Evolutionary conservation across 2,113 vertebrate species (phyloP).

Genomic region (Bagarius yarrelli): DNA sequence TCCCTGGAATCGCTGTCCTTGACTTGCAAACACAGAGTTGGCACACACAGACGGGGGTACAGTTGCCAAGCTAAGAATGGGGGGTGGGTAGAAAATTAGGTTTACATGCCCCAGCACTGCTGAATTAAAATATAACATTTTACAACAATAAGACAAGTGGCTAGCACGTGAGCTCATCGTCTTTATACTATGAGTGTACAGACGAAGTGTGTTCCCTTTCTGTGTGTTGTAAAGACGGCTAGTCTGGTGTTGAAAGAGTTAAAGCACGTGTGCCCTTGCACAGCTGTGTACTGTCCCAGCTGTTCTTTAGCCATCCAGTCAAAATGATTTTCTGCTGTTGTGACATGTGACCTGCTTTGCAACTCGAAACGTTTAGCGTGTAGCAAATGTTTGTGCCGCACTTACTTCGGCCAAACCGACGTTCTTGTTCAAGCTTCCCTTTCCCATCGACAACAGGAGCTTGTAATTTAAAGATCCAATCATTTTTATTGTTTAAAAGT

Average conservation of each 20-base stretch:
- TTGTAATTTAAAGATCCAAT: too few relatives aligned
- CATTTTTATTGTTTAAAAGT: not conserved
- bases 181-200: too few relatives aligned
- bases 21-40: conserved; percentile 65
- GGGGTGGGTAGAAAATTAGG: conserved; percentile 66
- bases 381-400: conserved; percentile 68
- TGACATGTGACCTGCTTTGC: conserved; percentile 73
- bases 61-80: conserved; percentile 58
- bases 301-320: conserved; percentile 72
- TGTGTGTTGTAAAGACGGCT: not conserved
- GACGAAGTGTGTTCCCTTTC: not conserved
- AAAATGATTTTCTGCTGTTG: conserved; percentile 78
- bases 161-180: not conserved
- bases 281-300: conserved; percentile 65
- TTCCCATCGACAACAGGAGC: not conserved
- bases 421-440: conserved; percentile 24
- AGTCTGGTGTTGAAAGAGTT: conserved; percentile 57
- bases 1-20: conserved; percentile 74
- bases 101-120: conserved; percentile 34
- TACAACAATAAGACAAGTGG: not conserved
- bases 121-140: not conserved
- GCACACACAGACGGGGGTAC: conserved; percentile 54
- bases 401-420: conserved; percentile 53
- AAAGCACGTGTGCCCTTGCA: conserved; percentile 58
- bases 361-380: conserved; percentile 68